phyloP scores from a whole-genome alignment of 2,113 vertebrate genomes.

The Tapirus terrestris region DNA sequence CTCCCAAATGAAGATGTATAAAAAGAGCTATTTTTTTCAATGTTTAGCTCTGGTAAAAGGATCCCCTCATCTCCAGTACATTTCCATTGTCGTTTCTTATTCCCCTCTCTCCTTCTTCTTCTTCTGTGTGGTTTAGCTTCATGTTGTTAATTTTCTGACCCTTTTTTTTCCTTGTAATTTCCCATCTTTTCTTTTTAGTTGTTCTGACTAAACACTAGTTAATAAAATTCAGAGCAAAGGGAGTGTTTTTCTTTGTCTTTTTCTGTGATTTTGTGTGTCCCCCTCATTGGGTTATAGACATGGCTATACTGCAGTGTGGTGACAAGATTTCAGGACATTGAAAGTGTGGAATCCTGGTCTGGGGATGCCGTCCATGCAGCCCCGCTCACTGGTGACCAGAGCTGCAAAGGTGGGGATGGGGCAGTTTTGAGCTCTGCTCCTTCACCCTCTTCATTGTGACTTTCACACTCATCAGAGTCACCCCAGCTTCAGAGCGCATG shows the following conservation, averaged over 20 bases:
- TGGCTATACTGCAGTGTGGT: background rate
- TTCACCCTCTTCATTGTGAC: too few species aligned
- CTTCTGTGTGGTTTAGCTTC: background rate
- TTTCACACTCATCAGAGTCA: background rate
- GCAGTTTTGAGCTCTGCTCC: background rate
- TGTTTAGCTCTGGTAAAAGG: background rate
- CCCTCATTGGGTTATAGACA: background rate
- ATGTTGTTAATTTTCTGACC: background rate
- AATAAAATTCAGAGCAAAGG: background rate
- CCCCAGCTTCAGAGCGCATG: background rate
- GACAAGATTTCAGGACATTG: too few species aligned
- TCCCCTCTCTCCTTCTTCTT: background rate
- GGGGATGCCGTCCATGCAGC: too few species aligned
- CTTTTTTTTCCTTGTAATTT: background rate
- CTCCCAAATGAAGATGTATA: background rate
- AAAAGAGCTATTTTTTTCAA: background rate
- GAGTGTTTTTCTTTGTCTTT: too few species aligned
- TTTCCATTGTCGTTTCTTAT: background rate
- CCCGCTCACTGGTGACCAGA: background rate
- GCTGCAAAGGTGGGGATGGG: accelerated
- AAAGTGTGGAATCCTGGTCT: too few species aligned
- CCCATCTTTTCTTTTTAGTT: background rate
- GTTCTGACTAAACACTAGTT: background rate
- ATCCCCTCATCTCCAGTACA: background rate
- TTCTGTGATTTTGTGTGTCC: background rate